phyloP scores from a whole-genome alignment of 2,888 invertebrate species.

The Caenorhabditis sp. region DNA sequence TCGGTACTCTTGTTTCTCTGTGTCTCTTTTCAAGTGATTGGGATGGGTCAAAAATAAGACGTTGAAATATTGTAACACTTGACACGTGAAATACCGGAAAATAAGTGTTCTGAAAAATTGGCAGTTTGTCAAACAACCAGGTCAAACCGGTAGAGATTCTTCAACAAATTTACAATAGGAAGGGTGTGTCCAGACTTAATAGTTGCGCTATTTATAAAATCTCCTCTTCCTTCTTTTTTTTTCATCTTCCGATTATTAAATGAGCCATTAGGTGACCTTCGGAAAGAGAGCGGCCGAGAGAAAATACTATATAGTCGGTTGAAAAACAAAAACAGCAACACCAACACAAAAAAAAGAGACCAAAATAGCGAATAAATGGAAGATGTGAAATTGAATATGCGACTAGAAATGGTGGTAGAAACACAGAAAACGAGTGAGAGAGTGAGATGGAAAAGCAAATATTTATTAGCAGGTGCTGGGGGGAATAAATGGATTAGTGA shows the following conservation, averaged over 20 bases:
- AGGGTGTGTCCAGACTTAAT: not conserved
- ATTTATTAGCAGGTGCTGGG: not conserved
- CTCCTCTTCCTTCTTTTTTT: not conserved
- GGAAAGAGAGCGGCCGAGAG: too few species aligned
- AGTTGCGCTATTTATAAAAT: not conserved
- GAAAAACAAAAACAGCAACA: not conserved
- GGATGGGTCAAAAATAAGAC: too few species aligned
- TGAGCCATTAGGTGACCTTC: not conserved
- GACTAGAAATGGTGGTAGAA: not conserved
- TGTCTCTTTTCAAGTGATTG: too few species aligned
- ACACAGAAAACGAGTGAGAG: conserved; percentile 2
- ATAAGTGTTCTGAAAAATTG: not conserved
- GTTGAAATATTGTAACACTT: too few species aligned
- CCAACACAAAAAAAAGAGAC: not conserved
- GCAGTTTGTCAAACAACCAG: not conserved
- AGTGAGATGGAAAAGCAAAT: not conserved
- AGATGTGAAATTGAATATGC: conserved; percentile 7
- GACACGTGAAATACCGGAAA: too few species aligned
- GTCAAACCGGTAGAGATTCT: not conserved
- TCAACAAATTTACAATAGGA: not conserved
- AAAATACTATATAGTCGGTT: not conserved
- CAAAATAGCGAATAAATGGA: not conserved
- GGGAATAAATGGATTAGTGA: not conserved
- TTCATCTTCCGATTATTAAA: too few species aligned
- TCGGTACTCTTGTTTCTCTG: too few species aligned